A percentile compares a stretch with the other conserved stretches of the same genome.
Evolutionary conservation across 2,113 vertebrate species (phyloP).

Genomic region (Chaetodon trifascialis): DNA sequence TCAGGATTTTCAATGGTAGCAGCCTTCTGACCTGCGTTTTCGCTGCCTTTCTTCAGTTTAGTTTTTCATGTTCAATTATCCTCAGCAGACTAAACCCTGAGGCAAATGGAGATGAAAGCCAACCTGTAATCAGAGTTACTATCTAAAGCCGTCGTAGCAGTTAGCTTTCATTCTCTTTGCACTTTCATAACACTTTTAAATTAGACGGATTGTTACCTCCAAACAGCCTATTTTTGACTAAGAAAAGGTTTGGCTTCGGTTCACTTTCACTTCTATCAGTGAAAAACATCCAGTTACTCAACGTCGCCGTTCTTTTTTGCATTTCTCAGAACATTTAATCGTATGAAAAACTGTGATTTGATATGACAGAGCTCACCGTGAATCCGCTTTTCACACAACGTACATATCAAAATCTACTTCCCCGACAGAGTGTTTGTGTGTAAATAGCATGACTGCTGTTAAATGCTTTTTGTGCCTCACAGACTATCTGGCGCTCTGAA

Average conservation of each 20-base stretch:
- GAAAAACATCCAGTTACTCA: neutral
- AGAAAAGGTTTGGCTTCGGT: neutral
- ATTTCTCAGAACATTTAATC: neutral
- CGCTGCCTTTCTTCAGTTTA: neutral
- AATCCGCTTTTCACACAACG: conserved; percentile 10
- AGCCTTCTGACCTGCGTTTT: neutral
- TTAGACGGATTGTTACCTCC: neutral
- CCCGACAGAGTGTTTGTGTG: neutral
- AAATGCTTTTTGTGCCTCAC: conserved; percentile 46
- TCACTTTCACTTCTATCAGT: neutral
- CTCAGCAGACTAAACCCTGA: neutral
- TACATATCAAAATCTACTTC: conserved; percentile 12
- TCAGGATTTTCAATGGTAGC: neutral
- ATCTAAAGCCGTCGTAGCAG: neutral
- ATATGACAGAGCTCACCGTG: conserved; percentile 5
- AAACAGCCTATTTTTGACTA: neutral
- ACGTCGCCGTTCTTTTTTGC: neutral
- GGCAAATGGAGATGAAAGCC: neutral
- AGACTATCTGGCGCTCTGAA: conserved; percentile 16
- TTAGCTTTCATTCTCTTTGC: neutral
- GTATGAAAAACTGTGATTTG: conserved; percentile 12
- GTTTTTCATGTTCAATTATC: neutral
- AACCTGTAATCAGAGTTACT: neutral
- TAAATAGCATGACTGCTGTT: conserved; percentile 19
- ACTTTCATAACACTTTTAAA: neutral